phyloP scores from a whole-genome alignment of 2,888 invertebrate genomes.

The Apodemia hepburni region DNA sequence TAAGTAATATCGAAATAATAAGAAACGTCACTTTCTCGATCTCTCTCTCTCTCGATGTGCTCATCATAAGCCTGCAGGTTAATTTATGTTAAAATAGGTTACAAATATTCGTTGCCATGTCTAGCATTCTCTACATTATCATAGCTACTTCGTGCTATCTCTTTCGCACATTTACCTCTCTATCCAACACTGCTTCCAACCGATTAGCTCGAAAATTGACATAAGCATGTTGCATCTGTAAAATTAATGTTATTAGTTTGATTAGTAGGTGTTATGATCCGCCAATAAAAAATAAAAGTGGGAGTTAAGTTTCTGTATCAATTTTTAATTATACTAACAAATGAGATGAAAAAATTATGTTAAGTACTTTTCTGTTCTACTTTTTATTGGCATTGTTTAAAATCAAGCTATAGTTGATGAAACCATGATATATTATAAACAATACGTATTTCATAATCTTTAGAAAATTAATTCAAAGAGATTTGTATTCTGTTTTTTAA shows the following conservation, averaged over 20 bases:
- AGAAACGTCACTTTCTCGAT: too few relatives aligned
- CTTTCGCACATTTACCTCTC: constrained; percentile 81
- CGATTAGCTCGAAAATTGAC: constrained; percentile 79
- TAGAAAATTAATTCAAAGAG: neutral
- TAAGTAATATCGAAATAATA: too few relatives aligned
- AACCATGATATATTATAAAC: neutral
- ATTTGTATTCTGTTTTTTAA: too few relatives aligned
- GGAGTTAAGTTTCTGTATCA: neutral
- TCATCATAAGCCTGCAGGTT: too few relatives aligned
- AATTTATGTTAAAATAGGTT: neutral
- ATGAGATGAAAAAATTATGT: neutral
- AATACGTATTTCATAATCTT: neutral
- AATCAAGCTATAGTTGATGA: neutral
- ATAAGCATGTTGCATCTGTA: constrained; percentile 80
- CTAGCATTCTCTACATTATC: neutral
- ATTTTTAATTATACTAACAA: neutral
- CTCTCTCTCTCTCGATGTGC: too few relatives aligned
- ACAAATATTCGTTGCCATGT: neutral
- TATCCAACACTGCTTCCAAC: constrained; percentile 81
- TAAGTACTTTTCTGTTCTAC: too few relatives aligned
- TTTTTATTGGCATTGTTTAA: too few relatives aligned
- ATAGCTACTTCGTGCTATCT: constrained; percentile 50
- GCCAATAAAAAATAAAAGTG: neutral
- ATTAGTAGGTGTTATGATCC: constrained; percentile 16
- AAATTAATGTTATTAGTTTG: constrained; percentile 33